Conservation (phyloP, 2,113 vertebrate genomes). For the Sardina pilchardus region DNA sequence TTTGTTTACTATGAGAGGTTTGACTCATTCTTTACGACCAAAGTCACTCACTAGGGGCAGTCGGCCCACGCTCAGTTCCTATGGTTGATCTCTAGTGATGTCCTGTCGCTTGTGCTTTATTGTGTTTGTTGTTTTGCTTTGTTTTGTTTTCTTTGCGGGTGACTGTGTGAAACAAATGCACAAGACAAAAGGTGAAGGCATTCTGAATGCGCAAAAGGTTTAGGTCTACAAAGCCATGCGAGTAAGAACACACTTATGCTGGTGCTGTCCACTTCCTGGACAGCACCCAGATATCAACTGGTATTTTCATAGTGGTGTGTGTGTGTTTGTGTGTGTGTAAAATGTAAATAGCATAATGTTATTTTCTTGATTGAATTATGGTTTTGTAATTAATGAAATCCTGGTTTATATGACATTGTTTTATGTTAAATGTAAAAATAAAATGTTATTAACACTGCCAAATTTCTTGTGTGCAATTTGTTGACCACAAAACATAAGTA, state of each 20-base stretch:
- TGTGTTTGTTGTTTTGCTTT: not conserved
- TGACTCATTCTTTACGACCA: not conserved
- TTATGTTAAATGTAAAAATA: constrained; percentile 59
- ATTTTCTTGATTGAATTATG: constrained; percentile 50
- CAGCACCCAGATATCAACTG: not conserved
- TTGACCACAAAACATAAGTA: not conserved
- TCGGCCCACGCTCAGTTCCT: not conserved
- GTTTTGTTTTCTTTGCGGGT: not conserved
- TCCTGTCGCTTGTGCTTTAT: not conserved
- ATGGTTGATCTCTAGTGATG: not conserved
- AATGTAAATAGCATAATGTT: constrained; percentile 50
- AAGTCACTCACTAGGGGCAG: not conserved
- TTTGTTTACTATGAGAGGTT: not conserved
- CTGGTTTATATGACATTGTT: constrained; percentile 55
- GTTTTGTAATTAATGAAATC: constrained; percentile 62
- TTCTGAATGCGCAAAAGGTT: not conserved
- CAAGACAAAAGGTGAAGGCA: not conserved
- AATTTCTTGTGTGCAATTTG: not conserved
- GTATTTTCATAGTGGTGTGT: constrained; percentile 39
- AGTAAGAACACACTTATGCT: not conserved
- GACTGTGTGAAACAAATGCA: constrained; percentile 3
- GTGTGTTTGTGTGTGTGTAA: constrained; percentile 34
- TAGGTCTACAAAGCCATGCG: not conserved
- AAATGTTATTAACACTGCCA: constrained; percentile 44
- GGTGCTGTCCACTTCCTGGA: constrained; percentile 16